Base-by-base conservation (phyloP, 2,888 invertebrate genomes). In the Lasiommata megera region DNA sequence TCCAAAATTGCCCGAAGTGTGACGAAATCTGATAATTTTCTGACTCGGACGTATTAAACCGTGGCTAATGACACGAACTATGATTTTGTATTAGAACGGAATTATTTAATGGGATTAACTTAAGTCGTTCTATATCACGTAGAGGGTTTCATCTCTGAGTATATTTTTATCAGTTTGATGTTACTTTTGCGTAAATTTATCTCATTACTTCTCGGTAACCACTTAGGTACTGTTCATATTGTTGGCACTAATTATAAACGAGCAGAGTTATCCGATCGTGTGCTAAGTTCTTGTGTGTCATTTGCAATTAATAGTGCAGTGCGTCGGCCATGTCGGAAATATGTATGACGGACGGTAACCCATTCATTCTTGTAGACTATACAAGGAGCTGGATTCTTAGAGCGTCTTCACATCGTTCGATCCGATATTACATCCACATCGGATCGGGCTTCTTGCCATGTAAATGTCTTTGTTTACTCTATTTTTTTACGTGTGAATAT, bases 1-100 rank as follows among this genome's bases (percentile, higher is more conserved):
- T 76, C 73, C 75, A 71, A 74, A 83, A 82, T 83, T 82, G 82
- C 78, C 70, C 68, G 74, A 80, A 86, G 84, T 88, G 88, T 88
- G 87, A 87, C 88, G 79, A 76, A 84, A 87, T 86, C 83, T 81
- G 84, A 87, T 87, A 86, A 83, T 82, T 78, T 78, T 75, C 52
- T 70, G 70, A 67, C 72, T 73, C 72, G 69, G 75, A 79, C 70
- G 64, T 76, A 77, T 73, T 74, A 76, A 72, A 77, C 73, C 76
- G 76, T 74, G 60, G 68, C 76, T 70, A 79, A 79, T 79, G 72
- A 68, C 67, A 62, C 53, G 61, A 51, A 60, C 61, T 54, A 16
- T 58, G 51, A 57, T 60, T 60, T 52, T 55, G 54, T 44, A 51
- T 51, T 51, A 51, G 31, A 36, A 12, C 48, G 16, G 31, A 23